Evolutionary conservation across 2,888 invertebrate species (phyloP).

Genomic region (Philopedon plagiatum): DNA sequence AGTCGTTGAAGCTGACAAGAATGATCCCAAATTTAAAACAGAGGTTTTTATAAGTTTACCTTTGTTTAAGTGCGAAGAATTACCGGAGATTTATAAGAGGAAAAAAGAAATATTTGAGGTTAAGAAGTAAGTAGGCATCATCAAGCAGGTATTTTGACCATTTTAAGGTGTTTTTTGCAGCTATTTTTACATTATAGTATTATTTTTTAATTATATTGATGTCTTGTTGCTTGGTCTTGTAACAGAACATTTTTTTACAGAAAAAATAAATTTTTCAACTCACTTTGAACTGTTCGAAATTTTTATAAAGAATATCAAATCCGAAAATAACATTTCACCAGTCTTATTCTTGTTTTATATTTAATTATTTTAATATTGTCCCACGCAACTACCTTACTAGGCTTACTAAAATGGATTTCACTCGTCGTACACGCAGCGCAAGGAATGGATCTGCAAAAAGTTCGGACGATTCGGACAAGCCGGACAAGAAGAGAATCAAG

Average conservation of each 20-base stretch:
- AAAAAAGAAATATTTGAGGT: slow-evolving; percentile 57
- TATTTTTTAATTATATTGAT: slow-evolving; percentile 5
- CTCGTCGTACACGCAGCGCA: slow-evolving; percentile 15
- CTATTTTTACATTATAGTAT: background rate
- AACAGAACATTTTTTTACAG: background rate
- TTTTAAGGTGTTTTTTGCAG: background rate
- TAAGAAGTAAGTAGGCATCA: slow-evolving; percentile 52
- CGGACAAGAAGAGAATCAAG: slow-evolving; percentile 33
- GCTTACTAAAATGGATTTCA: slow-evolving; percentile 10
- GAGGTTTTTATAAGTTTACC: slow-evolving; percentile 60
- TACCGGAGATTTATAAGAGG: slow-evolving; percentile 60
- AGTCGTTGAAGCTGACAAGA: slow-evolving; percentile 39
- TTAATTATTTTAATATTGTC: background rate
- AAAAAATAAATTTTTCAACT: background rate
- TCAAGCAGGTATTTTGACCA: background rate
- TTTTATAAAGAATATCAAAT: too few relatives aligned
- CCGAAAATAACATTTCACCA: too few relatives aligned
- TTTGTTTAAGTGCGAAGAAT: slow-evolving; percentile 58
- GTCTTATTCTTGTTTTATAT: background rate
- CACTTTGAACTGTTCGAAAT: too few relatives aligned
- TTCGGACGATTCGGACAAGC: slow-evolving; percentile 11
- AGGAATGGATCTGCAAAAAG: background rate
- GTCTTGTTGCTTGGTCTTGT: background rate
- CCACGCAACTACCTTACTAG: slow-evolving; percentile 5
- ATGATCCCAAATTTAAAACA: slow-evolving; percentile 57